A percentile compares a stretch with the other conserved stretches of the same genome.
Evolutionary conservation across 2,113 vertebrate species (phyloP).

Genomic region (Psittacus erithacus): DNA sequence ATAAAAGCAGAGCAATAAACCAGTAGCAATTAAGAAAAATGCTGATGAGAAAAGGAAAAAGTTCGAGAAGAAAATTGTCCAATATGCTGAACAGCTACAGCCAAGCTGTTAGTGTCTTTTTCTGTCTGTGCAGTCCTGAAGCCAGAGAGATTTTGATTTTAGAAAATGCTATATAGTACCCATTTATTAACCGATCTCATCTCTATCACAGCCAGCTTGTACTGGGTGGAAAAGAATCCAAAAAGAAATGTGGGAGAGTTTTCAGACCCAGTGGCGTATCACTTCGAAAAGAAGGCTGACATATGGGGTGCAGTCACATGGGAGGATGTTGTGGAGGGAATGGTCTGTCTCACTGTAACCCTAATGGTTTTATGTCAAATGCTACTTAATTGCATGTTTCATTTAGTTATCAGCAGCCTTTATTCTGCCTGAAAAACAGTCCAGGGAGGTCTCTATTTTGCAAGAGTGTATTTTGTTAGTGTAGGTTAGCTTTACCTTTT

Average conservation of each 20-base stretch:
- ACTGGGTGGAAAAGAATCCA: neutral
- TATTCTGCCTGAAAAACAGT: neutral
- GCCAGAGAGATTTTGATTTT: neutral
- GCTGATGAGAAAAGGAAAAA: neutral
- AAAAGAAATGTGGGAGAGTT: neutral
- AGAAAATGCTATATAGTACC: neutral
- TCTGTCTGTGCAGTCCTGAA: neutral
- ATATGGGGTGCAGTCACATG: neutral
- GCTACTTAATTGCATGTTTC: neutral
- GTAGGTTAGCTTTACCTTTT: neutral
- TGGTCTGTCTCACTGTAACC: neutral
- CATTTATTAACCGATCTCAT: neutral
- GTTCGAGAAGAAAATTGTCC: neutral
- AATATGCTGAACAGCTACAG: neutral
- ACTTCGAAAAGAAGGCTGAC: neutral
- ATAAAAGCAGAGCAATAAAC: neutral
- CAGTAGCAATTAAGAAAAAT: neutral
- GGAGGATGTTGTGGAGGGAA: neutral
- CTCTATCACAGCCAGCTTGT: neutral
- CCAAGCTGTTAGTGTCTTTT: neutral
- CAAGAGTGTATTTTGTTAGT: neutral
- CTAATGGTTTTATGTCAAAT: neutral
- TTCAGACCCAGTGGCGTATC: neutral
- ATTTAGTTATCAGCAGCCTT: neutral
- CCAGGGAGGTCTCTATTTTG: neutral